These are phyloP conservation scores for Serranus cabrilla DNA, from an alignment of 2,797 vertebrate species.

Conservation along the genomic window DNA sequence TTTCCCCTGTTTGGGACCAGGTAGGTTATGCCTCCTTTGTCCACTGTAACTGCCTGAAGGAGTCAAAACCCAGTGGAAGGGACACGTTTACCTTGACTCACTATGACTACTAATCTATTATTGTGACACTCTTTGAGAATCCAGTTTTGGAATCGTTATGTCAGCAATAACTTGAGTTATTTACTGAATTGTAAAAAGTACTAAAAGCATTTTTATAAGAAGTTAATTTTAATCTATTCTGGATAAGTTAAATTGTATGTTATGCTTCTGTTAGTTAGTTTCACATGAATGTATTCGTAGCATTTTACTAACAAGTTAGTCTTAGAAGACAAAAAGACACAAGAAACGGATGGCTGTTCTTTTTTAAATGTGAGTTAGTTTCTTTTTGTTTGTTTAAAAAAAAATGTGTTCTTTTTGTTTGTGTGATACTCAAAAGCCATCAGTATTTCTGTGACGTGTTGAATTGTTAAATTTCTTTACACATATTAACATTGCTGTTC, in stretches of 20 bases:
- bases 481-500: conserved; percentile 32
- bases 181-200: neutral
- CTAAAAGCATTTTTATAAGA: neutral
- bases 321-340: neutral
- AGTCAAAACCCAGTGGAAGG: neutral
- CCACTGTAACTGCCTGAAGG: neutral
- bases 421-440: conserved; percentile 3
- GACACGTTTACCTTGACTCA: neutral
- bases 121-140: neutral
- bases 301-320: conserved; percentile 10
- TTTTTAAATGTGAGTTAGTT: conserved; percentile 3
- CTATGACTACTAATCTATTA: neutral
- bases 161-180: conserved; percentile 6
- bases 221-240: conserved; percentile 34
- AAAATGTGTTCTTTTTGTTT: neutral
- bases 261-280: conserved; percentile 13
- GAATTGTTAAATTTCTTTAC: conserved; percentile 2
- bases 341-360: conserved; percentile 7
- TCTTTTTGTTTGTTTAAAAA: conserved; percentile 9
- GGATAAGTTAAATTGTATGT: conserved; percentile 7
- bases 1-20: conserved; percentile 74
- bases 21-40: neutral
- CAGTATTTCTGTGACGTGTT: neutral
- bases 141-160: neutral
- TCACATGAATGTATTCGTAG: neutral